Conservation (phyloP, 2,113 vertebrate genomes). For the Mustela lutreola region DNA sequence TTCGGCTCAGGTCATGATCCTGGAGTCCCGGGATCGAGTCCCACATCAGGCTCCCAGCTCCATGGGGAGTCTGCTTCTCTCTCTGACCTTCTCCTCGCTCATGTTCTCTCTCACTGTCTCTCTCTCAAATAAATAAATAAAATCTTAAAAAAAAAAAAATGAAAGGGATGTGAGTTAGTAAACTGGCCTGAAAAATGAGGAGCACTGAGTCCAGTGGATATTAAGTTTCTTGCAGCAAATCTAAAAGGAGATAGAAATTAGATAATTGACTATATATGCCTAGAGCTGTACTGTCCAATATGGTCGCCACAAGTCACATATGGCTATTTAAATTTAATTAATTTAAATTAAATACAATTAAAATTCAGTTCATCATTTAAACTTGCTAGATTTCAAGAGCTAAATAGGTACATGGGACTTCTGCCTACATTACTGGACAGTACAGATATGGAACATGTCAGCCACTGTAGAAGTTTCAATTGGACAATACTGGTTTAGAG, state of each 20-base stretch:
- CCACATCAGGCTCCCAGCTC: too few relatives aligned
- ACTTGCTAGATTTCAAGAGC: not conserved
- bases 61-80: too few relatives aligned
- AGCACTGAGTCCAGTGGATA: not conserved
- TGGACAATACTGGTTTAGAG: not conserved
- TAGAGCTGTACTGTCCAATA: not conserved
- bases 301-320: not conserved
- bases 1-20: too few relatives aligned
- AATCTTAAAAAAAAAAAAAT: not conserved
- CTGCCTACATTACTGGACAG: not conserved
- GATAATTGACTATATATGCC: not conserved
- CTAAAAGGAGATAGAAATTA: not conserved
- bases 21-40: too few relatives aligned
- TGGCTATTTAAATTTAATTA: not conserved
- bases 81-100: too few relatives aligned
- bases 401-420: not conserved
- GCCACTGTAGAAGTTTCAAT: not conserved
- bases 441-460: not conserved
- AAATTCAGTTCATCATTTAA: not conserved
- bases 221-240: not conserved
- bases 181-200: not conserved
- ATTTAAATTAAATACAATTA: not conserved
- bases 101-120: too few relatives aligned
- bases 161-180: not conserved
- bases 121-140: too few relatives aligned